A percentile compares a stretch with the other conserved stretches of the same genome.
Conservation (phyloP, 2,888 invertebrate species). For the Dastarcus helophoroides region DNA sequence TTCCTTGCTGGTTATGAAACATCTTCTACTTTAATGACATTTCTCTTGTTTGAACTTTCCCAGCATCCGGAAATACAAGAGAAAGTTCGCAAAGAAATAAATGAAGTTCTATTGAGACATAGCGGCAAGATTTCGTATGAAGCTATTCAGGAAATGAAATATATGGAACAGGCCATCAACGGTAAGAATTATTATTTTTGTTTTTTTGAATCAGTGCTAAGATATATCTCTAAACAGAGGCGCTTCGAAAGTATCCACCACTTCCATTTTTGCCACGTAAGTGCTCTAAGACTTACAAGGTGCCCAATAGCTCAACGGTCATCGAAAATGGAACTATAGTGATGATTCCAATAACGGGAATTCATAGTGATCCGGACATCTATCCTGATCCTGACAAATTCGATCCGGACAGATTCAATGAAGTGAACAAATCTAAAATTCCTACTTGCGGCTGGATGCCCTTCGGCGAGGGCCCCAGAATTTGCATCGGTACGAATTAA, state of each 20-base stretch:
- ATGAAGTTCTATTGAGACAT: constrained; percentile 20
- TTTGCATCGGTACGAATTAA: constrained; percentile 28
- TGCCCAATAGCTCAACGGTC: constrained; percentile 24
- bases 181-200: too few species aligned
- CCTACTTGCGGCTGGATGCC: constrained; percentile 19
- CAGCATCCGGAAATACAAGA: constrained; percentile 31
- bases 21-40: constrained; percentile 31
- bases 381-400: constrained; percentile 19
- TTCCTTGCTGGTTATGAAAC: constrained; percentile 38
- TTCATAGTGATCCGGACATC: constrained; percentile 17
- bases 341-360: constrained; percentile 21
- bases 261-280: constrained; percentile 17
- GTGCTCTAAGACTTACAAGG: constrained; percentile 20
- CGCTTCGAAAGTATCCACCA: constrained; percentile 31
- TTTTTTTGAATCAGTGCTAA: too few species aligned
- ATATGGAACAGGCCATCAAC: constrained; percentile 34
- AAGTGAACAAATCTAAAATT: constrained; percentile 11
- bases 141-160: constrained; percentile 34
- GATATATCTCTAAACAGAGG: constrained; percentile 21
- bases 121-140: constrained; percentile 32
- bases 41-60: constrained; percentile 31
- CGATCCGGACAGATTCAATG: constrained; percentile 17
- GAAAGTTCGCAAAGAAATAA: constrained; percentile 32
- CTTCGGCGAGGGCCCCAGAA: constrained; percentile 30
- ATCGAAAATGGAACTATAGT: constrained; percentile 28